phyloP scores from a whole-genome alignment of 2,888 invertebrate species.

The Clusia tigrina region DNA sequence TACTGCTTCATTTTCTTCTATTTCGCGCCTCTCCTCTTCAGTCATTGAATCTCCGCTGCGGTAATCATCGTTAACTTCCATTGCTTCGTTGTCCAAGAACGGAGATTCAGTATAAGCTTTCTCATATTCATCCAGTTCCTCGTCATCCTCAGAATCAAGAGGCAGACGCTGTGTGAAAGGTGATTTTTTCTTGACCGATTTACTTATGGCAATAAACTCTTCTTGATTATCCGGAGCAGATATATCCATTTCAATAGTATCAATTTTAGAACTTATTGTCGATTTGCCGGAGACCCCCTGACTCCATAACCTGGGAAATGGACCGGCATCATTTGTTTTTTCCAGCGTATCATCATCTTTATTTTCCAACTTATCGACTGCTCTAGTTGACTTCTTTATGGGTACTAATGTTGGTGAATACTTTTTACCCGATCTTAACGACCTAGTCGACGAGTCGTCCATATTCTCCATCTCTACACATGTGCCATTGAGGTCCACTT shows the following conservation, averaged over 20 bases:
- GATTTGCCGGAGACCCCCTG: too few relatives aligned
- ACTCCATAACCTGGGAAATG: too few relatives aligned
- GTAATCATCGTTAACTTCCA: conserved; percentile 47
- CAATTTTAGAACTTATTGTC: too few relatives aligned
- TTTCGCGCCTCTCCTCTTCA: conserved; percentile 66
- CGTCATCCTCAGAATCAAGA: conserved; percentile 28
- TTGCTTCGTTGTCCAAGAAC: conserved; percentile 54
- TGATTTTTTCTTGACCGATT: conserved; percentile 15
- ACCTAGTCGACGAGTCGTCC: conserved; percentile 9
- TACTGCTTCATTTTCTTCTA: conserved; percentile 66
- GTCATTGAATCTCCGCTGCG: conserved; percentile 62
- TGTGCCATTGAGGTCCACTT: too few relatives aligned
- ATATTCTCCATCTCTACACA: too few relatives aligned
- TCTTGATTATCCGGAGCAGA: not conserved
- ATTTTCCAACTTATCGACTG: not conserved
- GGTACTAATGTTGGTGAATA: conserved; percentile 6
- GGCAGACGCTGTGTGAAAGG: not conserved
- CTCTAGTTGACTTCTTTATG: conserved; percentile 32
- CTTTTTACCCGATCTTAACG: conserved; percentile 12
- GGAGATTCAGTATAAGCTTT: conserved; percentile 33
- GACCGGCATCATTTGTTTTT: not conserved
- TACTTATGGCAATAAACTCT: conserved; percentile 1
- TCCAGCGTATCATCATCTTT: not conserved
- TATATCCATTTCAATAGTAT: not conserved
- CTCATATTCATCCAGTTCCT: conserved; percentile 22